Base-by-base conservation (phyloP, 2,888 invertebrate genomes). In the Netelia melanura region DNA sequence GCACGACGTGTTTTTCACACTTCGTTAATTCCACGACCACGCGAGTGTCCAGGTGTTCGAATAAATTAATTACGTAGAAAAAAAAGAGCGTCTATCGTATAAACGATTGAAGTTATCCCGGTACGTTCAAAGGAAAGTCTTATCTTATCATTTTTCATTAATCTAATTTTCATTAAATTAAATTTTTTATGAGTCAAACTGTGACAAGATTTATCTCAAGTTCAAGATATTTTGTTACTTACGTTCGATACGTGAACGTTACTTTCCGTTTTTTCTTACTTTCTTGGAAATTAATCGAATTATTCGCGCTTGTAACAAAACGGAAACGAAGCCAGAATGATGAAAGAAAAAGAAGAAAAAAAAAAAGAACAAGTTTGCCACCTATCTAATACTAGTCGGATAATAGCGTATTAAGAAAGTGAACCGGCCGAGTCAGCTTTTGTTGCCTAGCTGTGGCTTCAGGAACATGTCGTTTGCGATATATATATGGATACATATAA, bases 391-490 rank as follows among this genome's bases (percentile, higher is more conserved):
- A 17, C 17, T 25, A 81, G 25, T 38, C 38, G 54, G 52, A 52
- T 54, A 61, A 70, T 25, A 25, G 23, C 6, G 68, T 56, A 70
- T 70, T 44, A 62, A 76, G 30, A 48, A 23, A 23, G 76, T 30
- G 61, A 64, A 58, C 68, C 23, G 43, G 68, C 62, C 71, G 25
- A 71, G 74, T 70, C 75, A 76, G 74, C 75, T 81, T 81, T 64
- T 62, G 72, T 83, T 44, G 85, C 65, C 76, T 76, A 86, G 88
- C 85, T 87, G 87, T 87, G 87, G 86, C 88, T 86, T 86, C 81
- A 65, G 14, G 75, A 83, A 84, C 81, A 86, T 84, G 85, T 84
- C 86, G 83, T 71, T 78, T 61, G 81, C 83, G 72, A 83, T 80
- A 67, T 87, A 77, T 70, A 81, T 80, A 43, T 23, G 10, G 11